Evolutionary conservation across 2,113 vertebrate species (phyloP).

Genomic region (Dascyllus trimaculatus): DNA sequence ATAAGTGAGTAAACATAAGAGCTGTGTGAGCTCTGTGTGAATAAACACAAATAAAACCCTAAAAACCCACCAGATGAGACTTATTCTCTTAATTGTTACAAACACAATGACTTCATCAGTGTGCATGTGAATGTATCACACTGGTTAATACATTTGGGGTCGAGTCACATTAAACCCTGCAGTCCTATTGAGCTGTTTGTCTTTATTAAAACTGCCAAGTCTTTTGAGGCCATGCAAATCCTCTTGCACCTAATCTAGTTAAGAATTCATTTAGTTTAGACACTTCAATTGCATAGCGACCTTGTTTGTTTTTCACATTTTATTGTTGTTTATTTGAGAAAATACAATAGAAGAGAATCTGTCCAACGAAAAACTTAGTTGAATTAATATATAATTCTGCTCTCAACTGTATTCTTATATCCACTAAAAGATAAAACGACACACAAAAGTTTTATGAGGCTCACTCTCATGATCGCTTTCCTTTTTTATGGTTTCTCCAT

Average conservation of each 20-base stretch:
- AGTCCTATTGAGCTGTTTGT: constrained; percentile 56
- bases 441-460: neutral
- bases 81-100: no score
- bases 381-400: no score
- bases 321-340: constrained; percentile 8
- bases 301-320: constrained; percentile 6
- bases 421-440: neutral
- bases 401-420: no score
- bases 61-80: neutral
- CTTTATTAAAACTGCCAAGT: constrained; percentile 52
- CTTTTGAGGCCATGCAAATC: constrained; percentile 68
- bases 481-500: constrained; percentile 27
- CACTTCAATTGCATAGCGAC: constrained; percentile 50
- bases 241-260: constrained; percentile 75
- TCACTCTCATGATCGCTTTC: neutral
- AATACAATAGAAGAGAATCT: neutral
- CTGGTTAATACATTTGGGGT: constrained; percentile 4
- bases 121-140: neutral
- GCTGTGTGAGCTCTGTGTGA: no score
- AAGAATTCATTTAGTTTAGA: constrained; percentile 69
- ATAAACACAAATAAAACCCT: neutral
- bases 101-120: no score
- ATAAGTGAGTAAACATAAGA: no score
- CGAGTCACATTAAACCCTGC: constrained; percentile 40
- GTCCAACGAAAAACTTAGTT: neutral